phyloP scores from a whole-genome alignment of 92 coral and sea anemone species.

The Metridium senile region DNA sequence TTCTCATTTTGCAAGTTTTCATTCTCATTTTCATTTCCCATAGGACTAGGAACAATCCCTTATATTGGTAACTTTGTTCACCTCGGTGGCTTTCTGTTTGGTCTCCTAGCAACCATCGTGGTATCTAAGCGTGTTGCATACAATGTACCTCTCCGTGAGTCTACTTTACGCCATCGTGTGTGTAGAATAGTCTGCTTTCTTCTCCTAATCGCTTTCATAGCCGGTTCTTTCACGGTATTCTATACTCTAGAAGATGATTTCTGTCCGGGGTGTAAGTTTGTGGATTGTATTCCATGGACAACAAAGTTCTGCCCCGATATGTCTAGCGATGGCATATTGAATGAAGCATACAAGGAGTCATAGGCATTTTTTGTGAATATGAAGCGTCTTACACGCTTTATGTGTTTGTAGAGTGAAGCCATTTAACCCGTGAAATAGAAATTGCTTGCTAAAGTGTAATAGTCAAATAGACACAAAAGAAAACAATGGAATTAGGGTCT shows the following conservation, averaged over 20 bases:
- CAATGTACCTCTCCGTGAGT: conserved; percentile 1
- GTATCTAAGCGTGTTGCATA: conserved; percentile 34
- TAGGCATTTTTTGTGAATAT: too few relatives aligned
- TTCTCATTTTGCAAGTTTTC: background rate
- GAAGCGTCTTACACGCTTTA: too few relatives aligned
- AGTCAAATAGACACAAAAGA: too few relatives aligned
- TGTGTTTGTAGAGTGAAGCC: too few relatives aligned
- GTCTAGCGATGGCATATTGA: conserved; percentile 44
- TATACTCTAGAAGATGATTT: conserved; percentile 46
- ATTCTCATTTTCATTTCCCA: background rate
- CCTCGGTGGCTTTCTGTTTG: conserved; percentile 82
- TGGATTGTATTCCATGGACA: conserved; percentile 78
- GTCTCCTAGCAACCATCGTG: conserved; percentile 55
- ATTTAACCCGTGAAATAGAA: too few relatives aligned
- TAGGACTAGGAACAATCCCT: conserved; percentile 81
- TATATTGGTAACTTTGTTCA: conserved; percentile 90
- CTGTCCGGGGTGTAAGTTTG: conserved; percentile 57
- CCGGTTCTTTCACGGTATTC: conserved; percentile 33
- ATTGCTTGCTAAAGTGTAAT: too few relatives aligned
- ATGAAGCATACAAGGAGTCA: conserved; percentile 1
- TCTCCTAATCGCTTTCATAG: conserved; percentile 32
- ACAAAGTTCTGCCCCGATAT: conserved; percentile 62
- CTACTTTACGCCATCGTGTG: conserved; percentile 37
- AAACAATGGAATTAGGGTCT: too few relatives aligned
- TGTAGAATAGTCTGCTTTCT: conserved; percentile 26